phyloP scores from a whole-genome alignment of 2,797 vertebrate species.

The Acanthopagrus latus region DNA sequence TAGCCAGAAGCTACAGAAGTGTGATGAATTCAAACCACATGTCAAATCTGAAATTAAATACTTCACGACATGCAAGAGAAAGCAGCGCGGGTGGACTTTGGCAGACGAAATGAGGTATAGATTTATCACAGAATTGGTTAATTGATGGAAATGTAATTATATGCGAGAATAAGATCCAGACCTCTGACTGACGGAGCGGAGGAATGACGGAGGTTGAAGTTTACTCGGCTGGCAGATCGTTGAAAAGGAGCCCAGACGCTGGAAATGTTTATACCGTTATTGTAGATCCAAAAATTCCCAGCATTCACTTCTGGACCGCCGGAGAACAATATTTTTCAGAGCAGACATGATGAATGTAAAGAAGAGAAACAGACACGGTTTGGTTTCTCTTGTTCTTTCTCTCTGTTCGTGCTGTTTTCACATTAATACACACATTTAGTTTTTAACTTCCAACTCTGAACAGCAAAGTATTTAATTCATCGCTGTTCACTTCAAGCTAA shows the following conservation, averaged over 20 bases:
- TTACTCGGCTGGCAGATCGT: constrained; percentile 12
- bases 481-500: too few relatives aligned
- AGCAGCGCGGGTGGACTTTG: constrained; percentile 39
- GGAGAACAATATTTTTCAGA: constrained; percentile 39
- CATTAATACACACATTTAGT: background rate
- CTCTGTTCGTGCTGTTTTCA: background rate
- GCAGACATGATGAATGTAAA: constrained; percentile 7
- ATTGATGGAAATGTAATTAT: constrained; percentile 56
- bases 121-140: constrained; percentile 40
- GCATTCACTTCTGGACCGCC: constrained; percentile 45
- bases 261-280: background rate
- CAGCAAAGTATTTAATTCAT: too few relatives aligned
- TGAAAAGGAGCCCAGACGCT: constrained; percentile 7
- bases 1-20: constrained; percentile 26
- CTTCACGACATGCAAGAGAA: background rate
- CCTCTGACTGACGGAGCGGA: background rate
- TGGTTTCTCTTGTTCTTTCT: constrained; percentile 20
- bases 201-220: constrained; percentile 11
- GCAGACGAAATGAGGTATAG: constrained; percentile 23
- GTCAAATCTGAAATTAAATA: constrained; percentile 23
- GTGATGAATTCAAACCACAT: constrained; percentile 60
- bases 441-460: too few relatives aligned
- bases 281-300: constrained; percentile 48
- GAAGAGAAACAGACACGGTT: constrained; percentile 13
- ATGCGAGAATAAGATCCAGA: constrained; percentile 37